Base-by-base conservation (phyloP, 1,140 invertebrate species). In the Heliconius eleuchia region DNA sequence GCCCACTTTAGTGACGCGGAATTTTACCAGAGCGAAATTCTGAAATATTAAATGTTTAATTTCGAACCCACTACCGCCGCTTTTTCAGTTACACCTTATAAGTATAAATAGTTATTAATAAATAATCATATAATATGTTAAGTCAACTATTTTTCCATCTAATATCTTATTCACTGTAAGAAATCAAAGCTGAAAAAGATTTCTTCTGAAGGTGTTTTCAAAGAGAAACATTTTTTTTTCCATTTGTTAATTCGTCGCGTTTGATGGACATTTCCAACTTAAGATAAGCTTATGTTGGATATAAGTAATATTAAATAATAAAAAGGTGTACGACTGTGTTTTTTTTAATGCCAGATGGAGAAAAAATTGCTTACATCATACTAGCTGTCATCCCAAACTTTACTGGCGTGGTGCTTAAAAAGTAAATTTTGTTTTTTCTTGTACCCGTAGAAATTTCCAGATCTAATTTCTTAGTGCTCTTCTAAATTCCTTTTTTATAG, bases 231-330 rank as follows among this genome's bases (percentile, higher is more conserved):
- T 71, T 19, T 57, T 46, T 80, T 34, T 79, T 75, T 70, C 60
- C 75, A 73, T 80, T 79, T 57, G 57, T 71, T 80, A 80, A 80
- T 80, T 72, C 78, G 74, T 80, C 60, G 57, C 60, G 39, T 76
- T 76, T 76, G 74, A 76, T 76, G 60, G 74, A 76, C 74, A 76
- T 70, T 76, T 76, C n/a, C n/a, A 71, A 66, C 60, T 66, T 66
- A 30, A 23, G 60, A 66, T 66, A 66, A 66, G 60, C 60, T 66
- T 66, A 66, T 9, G 60, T 66, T 66, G 27, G 60, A 30, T 66
- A 30, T 66, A 66, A 66, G 18, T 52, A 30, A 66, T 66, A 30
- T 66, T 66, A 66, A 66, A n/a, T 57, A 23, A 57, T 23, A 57
- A 57, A 57, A 57, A 23, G 55, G 55, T 57, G 9, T 57, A 57